Base-by-base conservation (phyloP, 2,888 invertebrate species). In the Eupithecia vulgata region DNA sequence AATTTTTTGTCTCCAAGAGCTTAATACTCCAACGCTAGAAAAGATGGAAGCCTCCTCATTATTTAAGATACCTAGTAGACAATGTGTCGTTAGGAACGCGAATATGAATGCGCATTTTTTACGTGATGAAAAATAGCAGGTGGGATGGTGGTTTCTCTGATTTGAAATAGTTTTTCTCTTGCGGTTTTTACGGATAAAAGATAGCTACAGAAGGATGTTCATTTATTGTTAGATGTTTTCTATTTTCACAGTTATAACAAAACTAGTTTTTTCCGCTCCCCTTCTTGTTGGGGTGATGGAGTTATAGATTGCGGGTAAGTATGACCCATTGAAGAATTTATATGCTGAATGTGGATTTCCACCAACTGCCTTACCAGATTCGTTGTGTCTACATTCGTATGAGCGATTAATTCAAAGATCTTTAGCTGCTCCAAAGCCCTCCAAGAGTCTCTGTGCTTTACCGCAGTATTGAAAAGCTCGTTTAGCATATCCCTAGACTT, bases 331-430 rank as follows among this genome's bases (percentile, higher is more conserved):
- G 78, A 86, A 1, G 84, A 42, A 73, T 90, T 91, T 73, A 88
- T 70, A 67, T 85, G 65, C 62, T 87, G 86, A 15, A 89, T 81
- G 69, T 93, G 91, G 13, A 90, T 82, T 61, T 93, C 91, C 0
- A 92, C 86, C 12, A 93, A 77, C 66, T 92, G 91, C 45, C 90
- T 80, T 2, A 93, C 87, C 30, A 92, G 79, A 71, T 93, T 90
- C 0, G 90, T 90, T 0, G 89, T 89, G 48, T 93, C 93, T 0
- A 93, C 91, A 67, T 92, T 93, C 0, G 92, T 91, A 62, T 93
- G 92, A 0, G 91, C 87, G 5, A 93, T 91, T 12, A 91, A 78
- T 74, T 93, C 93, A 69, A 91, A 93, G 15, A 92, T 87, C 73
- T 92, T 93, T 74, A 93, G 73, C 79, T 92, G 91, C 75, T 93